phyloP scores from a whole-genome alignment of 1,140 invertebrate species.

The Drosophila murphyi region DNA sequence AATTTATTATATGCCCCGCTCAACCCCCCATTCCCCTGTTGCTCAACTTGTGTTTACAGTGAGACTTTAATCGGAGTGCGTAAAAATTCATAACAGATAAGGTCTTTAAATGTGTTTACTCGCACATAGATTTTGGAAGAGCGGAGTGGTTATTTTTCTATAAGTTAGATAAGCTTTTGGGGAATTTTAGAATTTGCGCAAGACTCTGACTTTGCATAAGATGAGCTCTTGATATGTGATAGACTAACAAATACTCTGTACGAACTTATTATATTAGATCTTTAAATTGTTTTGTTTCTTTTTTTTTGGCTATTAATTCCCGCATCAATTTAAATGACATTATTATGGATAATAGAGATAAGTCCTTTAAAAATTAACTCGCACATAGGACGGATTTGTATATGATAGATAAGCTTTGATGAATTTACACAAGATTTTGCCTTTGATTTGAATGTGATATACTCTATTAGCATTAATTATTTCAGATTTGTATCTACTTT shows the following conservation, averaged over 20 bases:
- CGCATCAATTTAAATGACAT: no score
- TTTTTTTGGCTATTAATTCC: no score
- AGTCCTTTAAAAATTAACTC: no score
- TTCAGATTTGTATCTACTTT: no score
- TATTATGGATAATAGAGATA: no score
- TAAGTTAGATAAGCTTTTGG: constrained; percentile 2
- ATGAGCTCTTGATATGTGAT: no score
- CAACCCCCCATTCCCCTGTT: not conserved
- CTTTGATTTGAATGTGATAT: no score
- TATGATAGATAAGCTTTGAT: no score
- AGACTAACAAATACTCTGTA: not conserved
- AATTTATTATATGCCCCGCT: constrained; percentile 9
- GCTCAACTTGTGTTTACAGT: not conserved
- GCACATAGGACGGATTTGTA: no score
- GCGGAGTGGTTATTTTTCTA: not conserved
- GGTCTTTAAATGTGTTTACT: constrained; percentile 20
- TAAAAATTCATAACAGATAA: constrained; percentile 26
- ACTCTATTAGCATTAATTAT: no score
- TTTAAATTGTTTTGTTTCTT: no score
- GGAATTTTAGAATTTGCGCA: constrained; percentile 31
- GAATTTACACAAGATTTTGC: no score
- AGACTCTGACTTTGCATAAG: not conserved
- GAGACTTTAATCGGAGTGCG: constrained; percentile 23
- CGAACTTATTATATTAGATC: not conserved
- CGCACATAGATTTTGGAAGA: not conserved